These are phyloP conservation scores for Meiosimyza platycephala DNA, from an alignment of 2,888 invertebrate genomes.

Conservation along the genomic window DNA sequence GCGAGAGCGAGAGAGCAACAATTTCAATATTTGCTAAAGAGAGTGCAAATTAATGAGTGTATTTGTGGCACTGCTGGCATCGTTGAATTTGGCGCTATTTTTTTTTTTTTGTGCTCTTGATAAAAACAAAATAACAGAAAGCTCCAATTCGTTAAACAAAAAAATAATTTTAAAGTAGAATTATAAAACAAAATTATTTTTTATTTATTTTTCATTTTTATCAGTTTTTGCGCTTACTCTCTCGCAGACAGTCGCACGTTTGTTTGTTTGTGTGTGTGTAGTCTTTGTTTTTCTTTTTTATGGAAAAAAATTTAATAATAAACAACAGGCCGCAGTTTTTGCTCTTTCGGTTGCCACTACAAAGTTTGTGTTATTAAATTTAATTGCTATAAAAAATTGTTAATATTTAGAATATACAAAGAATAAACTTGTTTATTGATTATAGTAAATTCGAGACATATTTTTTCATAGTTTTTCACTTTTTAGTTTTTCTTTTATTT, in stretches of 20 bases:
- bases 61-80: background rate
- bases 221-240: conserved; percentile 37
- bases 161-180: conserved; percentile 30
- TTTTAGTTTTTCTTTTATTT: background rate
- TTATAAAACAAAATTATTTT: background rate
- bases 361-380: no score
- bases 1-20: conserved; percentile 8
- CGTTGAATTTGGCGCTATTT: background rate
- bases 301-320: no score
- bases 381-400: no score
- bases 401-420: no score
- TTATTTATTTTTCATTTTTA: conserved; percentile 8
- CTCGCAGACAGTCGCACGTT: conserved; percentile 7
- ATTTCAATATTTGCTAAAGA: background rate
- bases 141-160: conserved; percentile 28
- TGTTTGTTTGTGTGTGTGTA: background rate
- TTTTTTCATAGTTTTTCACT: no score
- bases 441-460: no score
- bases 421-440: no score
- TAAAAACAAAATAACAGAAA: conserved; percentile 10
- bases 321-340: no score
- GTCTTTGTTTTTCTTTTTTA: background rate
- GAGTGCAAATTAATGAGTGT: background rate
- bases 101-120: conserved; percentile 4
- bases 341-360: no score